Base-by-base conservation (phyloP, 2,888 invertebrate genomes). In the Agrochola lychnidis region DNA sequence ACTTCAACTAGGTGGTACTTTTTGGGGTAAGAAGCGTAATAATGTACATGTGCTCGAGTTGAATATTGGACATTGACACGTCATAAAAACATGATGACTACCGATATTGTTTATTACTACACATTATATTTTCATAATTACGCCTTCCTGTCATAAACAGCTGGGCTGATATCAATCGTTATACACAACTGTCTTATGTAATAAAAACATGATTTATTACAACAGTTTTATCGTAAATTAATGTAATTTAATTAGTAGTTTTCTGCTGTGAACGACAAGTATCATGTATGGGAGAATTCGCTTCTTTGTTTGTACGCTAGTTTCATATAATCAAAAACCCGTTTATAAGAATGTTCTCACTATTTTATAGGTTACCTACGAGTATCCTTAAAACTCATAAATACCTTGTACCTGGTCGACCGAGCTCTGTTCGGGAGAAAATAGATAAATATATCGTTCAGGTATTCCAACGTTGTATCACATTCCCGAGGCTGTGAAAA, bases 81-180 rank as follows among this genome's bases (percentile, higher is more conserved):
- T 83, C 70, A 76, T 71, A 72, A 71, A 71, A 80, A 62, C 48
- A 61, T 40, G 82, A 84, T 84, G 79, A 76, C 25, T 56, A 57
- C 36, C 12, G 69, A 87, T 86, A 81, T 40, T 73, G 69, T 77
- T 79, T 84, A 77, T 75, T 77, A 79, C 73, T 51, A 69, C 66
- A 85, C 68, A 79, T 63, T 63, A 72, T 78, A 3, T 36, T 36
- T 85, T 87, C 62, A 79, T 83, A 81, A 78, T 82, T 63, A 71
- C 73, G 74, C 76, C 70, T 86, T 87, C 88, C 83, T 78, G 81
- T 67, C 40, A 48, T 75, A 78, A 85, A 87, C 88, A 87, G 78
- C 79, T 87, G 79, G 69, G 56, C 30, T 64, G 75, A 73, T 88
- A 87, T 77, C 84, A 78, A 84, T 78, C 64, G 70, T 75, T 73